A percentile compares a stretch with the other conserved stretches of the same genome.
phyloP scores from a whole-genome alignment of 2,888 invertebrate species.

The Tinea pellionella region DNA sequence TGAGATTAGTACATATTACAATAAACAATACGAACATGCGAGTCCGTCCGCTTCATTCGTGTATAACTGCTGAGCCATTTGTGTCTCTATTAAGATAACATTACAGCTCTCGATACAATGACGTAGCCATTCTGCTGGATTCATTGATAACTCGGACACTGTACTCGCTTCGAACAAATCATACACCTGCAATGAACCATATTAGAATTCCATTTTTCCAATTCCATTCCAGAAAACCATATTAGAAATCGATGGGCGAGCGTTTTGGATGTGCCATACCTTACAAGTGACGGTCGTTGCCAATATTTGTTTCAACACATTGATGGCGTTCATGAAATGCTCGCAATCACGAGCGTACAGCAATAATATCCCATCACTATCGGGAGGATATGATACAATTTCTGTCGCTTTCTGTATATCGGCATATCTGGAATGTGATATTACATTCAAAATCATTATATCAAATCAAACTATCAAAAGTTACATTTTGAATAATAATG shows the following conservation, averaged over 20 bases:
- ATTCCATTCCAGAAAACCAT: too few species aligned
- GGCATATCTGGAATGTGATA: background rate
- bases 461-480: too few species aligned
- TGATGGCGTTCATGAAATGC: conserved; percentile 31
- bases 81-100: conserved; percentile 44
- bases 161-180: conserved; percentile 31
- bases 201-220: too few species aligned
- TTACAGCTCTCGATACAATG: conserved; percentile 19
- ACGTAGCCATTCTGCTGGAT: conserved; percentile 30
- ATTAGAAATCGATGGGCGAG: too few species aligned
- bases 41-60: background rate
- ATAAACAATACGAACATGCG: background rate
- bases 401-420: background rate
- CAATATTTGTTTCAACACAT: conserved; percentile 25
- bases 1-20: too few species aligned
- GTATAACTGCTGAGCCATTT: conserved; percentile 28
- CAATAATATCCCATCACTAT: conserved; percentile 31
- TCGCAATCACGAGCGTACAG: conserved; percentile 58
- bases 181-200: conserved; percentile 29
- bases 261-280: too few species aligned
- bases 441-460: too few species aligned
- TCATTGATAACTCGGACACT: conserved; percentile 22
- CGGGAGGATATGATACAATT: background rate
- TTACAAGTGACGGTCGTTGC: background rate
- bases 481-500: too few species aligned